These are phyloP conservation scores for Drosophila quasianomalipes DNA, from an alignment of 2,888 invertebrate genomes.

Conservation along the genomic window DNA sequence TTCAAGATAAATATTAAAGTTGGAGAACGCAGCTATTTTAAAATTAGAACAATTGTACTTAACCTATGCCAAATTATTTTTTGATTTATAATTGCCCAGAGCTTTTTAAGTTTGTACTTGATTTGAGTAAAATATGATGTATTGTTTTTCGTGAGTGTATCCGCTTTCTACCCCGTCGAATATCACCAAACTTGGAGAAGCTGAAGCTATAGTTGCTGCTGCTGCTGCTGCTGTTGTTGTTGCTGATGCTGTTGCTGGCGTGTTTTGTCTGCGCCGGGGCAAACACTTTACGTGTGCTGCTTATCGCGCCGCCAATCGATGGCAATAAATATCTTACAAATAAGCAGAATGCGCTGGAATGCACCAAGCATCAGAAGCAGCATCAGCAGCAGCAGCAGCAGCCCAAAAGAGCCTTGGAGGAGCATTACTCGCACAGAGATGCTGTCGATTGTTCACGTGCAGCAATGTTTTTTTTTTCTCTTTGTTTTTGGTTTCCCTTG, in stretches of 20 bases:
- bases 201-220: slow-evolving; percentile 9
- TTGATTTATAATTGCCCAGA: background rate
- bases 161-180: background rate
- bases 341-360: slow-evolving; percentile 86
- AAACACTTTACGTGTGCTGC: slow-evolving; percentile 84
- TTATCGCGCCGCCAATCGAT: slow-evolving; percentile 85
- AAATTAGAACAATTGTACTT: background rate
- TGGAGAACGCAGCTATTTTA: background rate
- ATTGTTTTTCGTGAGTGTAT: slow-evolving; percentile 1
- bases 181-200: slow-evolving; percentile 22
- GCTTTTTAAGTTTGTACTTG: background rate
- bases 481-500: background rate
- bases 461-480: slow-evolving; percentile 36
- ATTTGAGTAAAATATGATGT: background rate
- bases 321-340: slow-evolving; percentile 86
- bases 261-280: slow-evolving; percentile 46
- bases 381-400: slow-evolving; percentile 2
- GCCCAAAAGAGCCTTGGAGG: slow-evolving; percentile 17
- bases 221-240: slow-evolving; percentile 16
- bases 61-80: background rate
- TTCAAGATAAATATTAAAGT: background rate
- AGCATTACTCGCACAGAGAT: slow-evolving; percentile 41
- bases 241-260: slow-evolving; percentile 41
- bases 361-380: slow-evolving; percentile 41
- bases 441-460: slow-evolving; percentile 79